Evolutionary conservation across 2,113 vertebrate genomes (phyloP).

Genomic region (Erythrocercus mccallii): DNA sequence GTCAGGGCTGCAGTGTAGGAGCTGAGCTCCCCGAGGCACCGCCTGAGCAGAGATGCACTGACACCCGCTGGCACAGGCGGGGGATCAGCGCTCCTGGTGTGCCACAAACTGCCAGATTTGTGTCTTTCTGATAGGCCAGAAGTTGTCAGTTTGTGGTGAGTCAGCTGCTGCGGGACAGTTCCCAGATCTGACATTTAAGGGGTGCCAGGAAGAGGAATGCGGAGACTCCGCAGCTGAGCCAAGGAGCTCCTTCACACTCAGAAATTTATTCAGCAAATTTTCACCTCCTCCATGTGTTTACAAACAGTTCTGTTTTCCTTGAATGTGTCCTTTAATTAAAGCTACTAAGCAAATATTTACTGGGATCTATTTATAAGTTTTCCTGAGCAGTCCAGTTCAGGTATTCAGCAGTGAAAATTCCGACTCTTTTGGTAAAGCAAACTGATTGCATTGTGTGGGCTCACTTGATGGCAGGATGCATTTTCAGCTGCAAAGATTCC

Average conservation of each 20-base stretch:
- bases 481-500: neutral
- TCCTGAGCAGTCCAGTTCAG: neutral
- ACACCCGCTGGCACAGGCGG: neutral
- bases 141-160: slow-evolving; percentile 26
- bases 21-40: neutral
- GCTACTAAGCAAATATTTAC: neutral
- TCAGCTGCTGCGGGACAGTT: neutral
- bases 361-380: neutral
- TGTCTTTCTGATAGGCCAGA: slow-evolving; percentile 34
- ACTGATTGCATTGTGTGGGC: neutral
- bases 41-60: neutral
- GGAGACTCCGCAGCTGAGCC: neutral
- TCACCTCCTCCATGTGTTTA: neutral
- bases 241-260: neutral
- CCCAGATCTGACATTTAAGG: slow-evolving; percentile 40
- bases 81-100: neutral
- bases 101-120: neutral
- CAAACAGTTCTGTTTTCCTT: slow-evolving; percentile 2
- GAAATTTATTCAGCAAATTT: neutral
- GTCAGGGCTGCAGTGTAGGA: neutral
- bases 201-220: neutral
- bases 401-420: neutral
- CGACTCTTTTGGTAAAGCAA: neutral
- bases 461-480: neutral
- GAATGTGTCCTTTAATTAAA: neutral